Conservation (phyloP, 2,888 invertebrate genomes). For the Caenorhabditis wallacei region DNA sequence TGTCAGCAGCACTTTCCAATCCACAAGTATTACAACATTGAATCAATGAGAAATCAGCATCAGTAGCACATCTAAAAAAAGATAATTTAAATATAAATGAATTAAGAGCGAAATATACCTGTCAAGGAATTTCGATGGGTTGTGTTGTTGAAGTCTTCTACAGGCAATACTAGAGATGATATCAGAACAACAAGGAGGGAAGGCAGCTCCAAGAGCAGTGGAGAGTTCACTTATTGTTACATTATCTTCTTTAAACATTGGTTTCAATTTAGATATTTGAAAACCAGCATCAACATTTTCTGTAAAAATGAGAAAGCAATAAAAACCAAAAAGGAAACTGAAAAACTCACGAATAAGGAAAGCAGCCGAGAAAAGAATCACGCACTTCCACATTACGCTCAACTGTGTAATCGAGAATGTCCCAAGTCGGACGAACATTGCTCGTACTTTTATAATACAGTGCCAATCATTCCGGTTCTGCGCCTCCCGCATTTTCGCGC, state of each 20-base stretch:
- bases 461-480: conserved; percentile 66
- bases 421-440: conserved; percentile 61
- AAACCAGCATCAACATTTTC: conserved; percentile 57
- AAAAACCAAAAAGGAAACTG: background rate
- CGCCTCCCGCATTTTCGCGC: conserved; percentile 55
- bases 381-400: conserved; percentile 52
- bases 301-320: conserved; percentile 5
- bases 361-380: conserved; percentile 34
- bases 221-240: conserved; percentile 64
- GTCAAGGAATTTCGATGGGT: conserved; percentile 71
- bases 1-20: conserved; percentile 73
- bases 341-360: conserved; percentile 45
- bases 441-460: conserved; percentile 68
- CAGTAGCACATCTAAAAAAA: conserved; percentile 67
- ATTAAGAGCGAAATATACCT: conserved; percentile 55
- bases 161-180: conserved; percentile 76
- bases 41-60: conserved; percentile 78
- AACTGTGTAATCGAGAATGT: conserved; percentile 63
- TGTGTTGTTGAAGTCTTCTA: conserved; percentile 71
- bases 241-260: conserved; percentile 57
- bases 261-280: conserved; percentile 44
- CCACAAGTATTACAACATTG: conserved; percentile 81
- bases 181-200: conserved; percentile 76
- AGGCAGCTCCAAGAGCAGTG: conserved; percentile 70
- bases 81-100: background rate